Base-by-base conservation (phyloP, 2,888 invertebrate species). In the Criorhina ranunculi region DNA sequence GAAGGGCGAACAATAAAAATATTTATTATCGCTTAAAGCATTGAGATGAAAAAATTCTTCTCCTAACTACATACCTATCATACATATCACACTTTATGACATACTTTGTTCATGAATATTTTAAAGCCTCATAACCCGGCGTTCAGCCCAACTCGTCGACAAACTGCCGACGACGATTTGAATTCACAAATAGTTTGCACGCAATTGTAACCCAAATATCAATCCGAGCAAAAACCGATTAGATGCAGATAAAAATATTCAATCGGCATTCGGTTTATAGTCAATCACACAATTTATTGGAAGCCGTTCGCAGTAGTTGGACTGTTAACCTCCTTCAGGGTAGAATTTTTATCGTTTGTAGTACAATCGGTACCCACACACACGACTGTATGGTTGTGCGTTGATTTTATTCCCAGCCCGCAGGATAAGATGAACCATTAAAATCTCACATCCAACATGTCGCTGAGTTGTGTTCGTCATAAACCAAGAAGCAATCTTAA, bases 221-320 rank as follows among this genome's bases (percentile, higher is more conserved):
- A 37, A 60, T 60, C 33, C 60, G 51, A 62, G 55, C 51, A 31
- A 46, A 60, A 60, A 42, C 60, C 72, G 67, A 82, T 82, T 82
- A 82, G 82, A 78, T 78, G 67, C 55, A 73, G 77, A 82, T 82
- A 78, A 83, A 83, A 83, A 73, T 46, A 73, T 78, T 83, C 67
- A 78, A 67, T 83, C 62, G 72, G 24, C 67, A 78, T 78, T 78
- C 60, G 55, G 46, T 83, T 82, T 82, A 82, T 82, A 67, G 82
- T 72, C 82, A 77, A 60, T 78, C 72, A 62, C 60, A 42, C 60
- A 67, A 55, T 82, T 82, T 82, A 78, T 82, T 60, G 77, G 9
- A 66, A 40, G 19, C 31, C 31, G 29, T 82, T 66, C 24, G 7
- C 17, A 51, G 19, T 64, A 64, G n/a, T 73, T 67, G 29, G 59